These are phyloP conservation scores for Pseudonaja textilis DNA, from an alignment of 2,113 vertebrate genomes.

Conservation along the genomic window DNA sequence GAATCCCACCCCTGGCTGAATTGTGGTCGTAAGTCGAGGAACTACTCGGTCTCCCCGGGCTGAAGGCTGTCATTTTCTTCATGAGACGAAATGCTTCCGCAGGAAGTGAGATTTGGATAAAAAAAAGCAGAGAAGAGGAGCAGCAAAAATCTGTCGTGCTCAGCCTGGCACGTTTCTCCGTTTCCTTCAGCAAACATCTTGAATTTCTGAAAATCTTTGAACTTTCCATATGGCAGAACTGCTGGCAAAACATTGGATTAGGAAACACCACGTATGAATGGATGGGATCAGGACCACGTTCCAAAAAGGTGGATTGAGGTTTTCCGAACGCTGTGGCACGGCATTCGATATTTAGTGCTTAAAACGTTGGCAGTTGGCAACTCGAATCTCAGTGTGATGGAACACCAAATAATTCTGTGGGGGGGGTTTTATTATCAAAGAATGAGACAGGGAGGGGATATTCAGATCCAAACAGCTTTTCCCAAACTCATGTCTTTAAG, in stretches of 20 bases:
- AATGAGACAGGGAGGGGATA: background rate
- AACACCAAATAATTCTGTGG: no score
- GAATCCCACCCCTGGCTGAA: no score
- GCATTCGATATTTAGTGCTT: background rate
- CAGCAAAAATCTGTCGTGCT: background rate
- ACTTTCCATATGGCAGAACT: background rate
- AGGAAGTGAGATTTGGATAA: background rate
- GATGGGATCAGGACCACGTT: background rate
- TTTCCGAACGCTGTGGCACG: rapidly evolving
- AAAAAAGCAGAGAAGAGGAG: background rate
- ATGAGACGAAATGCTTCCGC: background rate
- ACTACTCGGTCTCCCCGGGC: no score
- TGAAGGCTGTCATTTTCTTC: background rate
- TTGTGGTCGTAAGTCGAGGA: no score
- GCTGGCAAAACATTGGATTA: background rate
- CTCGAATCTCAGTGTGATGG: background rate
- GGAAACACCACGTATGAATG: background rate
- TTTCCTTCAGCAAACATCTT: background rate
- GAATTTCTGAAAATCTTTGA: background rate
- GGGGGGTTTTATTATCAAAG: background rate
- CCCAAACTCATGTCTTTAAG: background rate
- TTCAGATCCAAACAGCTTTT: background rate
- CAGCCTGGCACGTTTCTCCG: background rate
- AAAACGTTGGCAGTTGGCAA: background rate
- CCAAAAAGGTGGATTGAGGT: background rate